These are phyloP conservation scores for Oophaga sylvatica DNA, from an alignment of 2,797 vertebrate species.

Conservation along the genomic window DNA sequence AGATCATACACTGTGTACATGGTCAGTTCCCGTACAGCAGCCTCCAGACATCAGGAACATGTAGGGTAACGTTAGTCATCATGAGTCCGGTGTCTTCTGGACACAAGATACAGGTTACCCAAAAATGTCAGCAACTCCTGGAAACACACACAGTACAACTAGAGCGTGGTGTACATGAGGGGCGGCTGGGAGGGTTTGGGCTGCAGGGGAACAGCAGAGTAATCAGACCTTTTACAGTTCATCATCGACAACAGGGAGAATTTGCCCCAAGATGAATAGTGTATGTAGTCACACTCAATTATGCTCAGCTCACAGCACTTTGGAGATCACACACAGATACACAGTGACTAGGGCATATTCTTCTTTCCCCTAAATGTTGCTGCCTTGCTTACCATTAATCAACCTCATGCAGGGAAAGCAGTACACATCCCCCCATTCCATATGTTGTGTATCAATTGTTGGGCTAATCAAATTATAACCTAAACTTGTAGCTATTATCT, in stretches of 20 bases:
- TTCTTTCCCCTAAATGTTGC: too few relatives aligned
- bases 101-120: slow-evolving; percentile 72
- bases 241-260: slow-evolving; percentile 77
- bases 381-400: too few relatives aligned
- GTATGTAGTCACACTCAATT: too few relatives aligned
- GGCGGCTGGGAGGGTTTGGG: slow-evolving; percentile 79
- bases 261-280: too few relatives aligned
- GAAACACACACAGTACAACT: slow-evolving; percentile 70
- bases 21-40: slow-evolving; percentile 63
- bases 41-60: slow-evolving; percentile 71
- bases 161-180: slow-evolving; percentile 70
- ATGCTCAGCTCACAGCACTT: too few relatives aligned
- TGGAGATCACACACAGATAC: too few relatives aligned
- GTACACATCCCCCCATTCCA: too few relatives aligned
- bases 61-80: slow-evolving; percentile 72
- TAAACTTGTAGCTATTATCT: too few relatives aligned
- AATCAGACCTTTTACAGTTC: slow-evolving; percentile 89
- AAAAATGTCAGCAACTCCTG: slow-evolving; percentile 78
- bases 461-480: too few relatives aligned
- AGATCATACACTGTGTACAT: slow-evolving; percentile 76
- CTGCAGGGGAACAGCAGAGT: slow-evolving; percentile 71
- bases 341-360: too few relatives aligned
- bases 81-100: slow-evolving; percentile 68
- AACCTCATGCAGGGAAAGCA: too few relatives aligned
- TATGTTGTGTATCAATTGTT: too few relatives aligned